Evolutionary conservation across 2,797 vertebrate genomes (phyloP).

Genomic region (Hipposideros larvatus): DNA sequence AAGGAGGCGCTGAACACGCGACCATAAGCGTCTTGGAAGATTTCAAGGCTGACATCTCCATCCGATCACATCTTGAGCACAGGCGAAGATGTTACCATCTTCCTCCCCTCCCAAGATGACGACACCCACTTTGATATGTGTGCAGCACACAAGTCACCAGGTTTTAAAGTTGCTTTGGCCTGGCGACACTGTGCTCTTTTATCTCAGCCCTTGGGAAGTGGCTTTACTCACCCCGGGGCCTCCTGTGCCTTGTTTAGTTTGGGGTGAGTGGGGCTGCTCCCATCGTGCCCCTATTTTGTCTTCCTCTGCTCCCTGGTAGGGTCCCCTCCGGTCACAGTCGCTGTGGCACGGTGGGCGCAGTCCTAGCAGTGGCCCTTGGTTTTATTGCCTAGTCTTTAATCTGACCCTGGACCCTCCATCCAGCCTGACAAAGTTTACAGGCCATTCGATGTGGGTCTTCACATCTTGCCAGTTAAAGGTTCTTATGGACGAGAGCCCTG

Average conservation of each 20-base stretch:
- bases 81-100: background rate
- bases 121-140: background rate
- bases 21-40: background rate
- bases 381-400: background rate
- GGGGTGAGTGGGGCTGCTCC: background rate
- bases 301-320: background rate
- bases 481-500: background rate
- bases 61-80: background rate
- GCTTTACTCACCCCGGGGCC: background rate
- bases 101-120: background rate
- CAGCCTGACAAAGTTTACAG: background rate
- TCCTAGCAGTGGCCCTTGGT: rapidly evolving
- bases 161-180: background rate
- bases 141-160: background rate
- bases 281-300: background rate
- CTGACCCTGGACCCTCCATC: background rate
- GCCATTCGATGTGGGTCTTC: background rate
- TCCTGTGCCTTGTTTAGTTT: background rate
- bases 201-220: background rate
- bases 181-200: background rate
- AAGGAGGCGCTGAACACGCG: background rate
- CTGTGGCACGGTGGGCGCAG: too few relatives aligned
- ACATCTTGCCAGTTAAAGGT: background rate
- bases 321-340: background rate
- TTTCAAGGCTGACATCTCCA: background rate